A percentile compares a stretch with the other conserved stretches of the same genome.
phyloP scores from a whole-genome alignment of 2,888 invertebrate genomes.

The Minunthozetes semirufus region DNA sequence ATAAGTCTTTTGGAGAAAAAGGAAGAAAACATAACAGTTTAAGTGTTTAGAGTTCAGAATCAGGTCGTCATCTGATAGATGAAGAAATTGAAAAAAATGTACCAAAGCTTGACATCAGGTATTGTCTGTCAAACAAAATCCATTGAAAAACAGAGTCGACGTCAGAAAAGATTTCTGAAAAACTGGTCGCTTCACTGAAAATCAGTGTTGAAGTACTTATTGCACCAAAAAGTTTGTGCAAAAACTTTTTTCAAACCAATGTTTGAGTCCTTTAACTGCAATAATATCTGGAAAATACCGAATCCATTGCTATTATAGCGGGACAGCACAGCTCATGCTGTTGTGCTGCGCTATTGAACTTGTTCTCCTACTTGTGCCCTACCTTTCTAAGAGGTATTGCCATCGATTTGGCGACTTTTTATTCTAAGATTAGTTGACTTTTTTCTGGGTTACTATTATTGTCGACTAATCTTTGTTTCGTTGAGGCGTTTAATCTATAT shows the following conservation, averaged over 20 bases:
- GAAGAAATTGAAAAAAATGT: neutral
- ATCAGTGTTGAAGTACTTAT: neutral
- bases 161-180: neutral
- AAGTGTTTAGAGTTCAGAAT: neutral
- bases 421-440: neutral
- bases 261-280: neutral
- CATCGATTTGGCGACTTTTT: neutral
- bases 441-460: neutral
- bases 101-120: constrained; percentile 9
- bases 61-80: constrained; percentile 1
- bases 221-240: neutral
- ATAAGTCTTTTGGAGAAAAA: neutral
- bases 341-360: neutral
- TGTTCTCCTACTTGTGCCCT: constrained; percentile 12
- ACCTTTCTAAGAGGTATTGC: neutral
- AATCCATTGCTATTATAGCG: neutral
- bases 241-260: neutral
- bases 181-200: constrained; percentile 24
- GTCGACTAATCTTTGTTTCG: neutral
- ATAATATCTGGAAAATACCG: constrained; percentile 8
- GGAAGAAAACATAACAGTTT: neutral
- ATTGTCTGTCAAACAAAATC: neutral
- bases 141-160: neutral
- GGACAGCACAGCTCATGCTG: neutral
- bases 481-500: neutral